phyloP scores from a whole-genome alignment of 1,140 invertebrate species.

The Drosophila pseudoobscura region DNA sequence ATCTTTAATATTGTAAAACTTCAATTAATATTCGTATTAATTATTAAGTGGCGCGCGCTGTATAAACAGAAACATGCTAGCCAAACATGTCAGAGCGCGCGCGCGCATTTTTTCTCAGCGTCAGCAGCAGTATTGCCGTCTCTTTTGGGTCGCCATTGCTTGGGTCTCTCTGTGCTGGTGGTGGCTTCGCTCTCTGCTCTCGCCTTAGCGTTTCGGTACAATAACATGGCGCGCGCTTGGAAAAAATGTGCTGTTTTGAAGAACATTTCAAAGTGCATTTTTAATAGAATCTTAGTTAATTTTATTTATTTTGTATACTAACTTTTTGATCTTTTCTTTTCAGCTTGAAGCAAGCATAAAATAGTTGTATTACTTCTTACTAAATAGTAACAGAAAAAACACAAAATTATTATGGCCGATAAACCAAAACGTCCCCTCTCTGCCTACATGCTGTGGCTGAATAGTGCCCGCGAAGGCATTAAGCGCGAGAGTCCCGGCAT shows the following conservation, averaged over 20 bases:
- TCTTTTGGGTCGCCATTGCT: conserved; percentile 42
- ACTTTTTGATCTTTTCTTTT: conserved; percentile 24
- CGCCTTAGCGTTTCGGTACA: conserved; percentile 20
- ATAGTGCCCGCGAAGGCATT: conserved; percentile 90
- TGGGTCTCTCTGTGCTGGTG: conserved; percentile 3
- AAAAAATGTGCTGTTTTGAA: conserved; percentile 7
- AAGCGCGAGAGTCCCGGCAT: conserved; percentile 92
- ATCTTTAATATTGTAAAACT: background rate
- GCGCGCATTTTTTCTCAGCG: conserved; percentile 42
- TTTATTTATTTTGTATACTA: conserved; percentile 3
- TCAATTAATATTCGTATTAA: conserved; percentile 45
- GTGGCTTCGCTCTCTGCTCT: conserved; percentile 21
- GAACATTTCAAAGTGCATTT: conserved; percentile 27
- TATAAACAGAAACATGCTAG: conserved; percentile 9
- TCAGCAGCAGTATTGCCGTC: conserved; percentile 43
- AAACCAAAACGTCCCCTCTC: conserved; percentile 93
- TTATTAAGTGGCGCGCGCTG: conserved; percentile 66
- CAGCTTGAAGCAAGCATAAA: conserved; percentile 52
- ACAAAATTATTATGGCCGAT: conserved; percentile 89
- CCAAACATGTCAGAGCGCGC: conserved; percentile 30
- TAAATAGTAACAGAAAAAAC: conserved; percentile 38
- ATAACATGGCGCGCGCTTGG: conserved; percentile 25
- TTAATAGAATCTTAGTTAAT: background rate
- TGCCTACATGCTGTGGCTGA: conserved; percentile 95
- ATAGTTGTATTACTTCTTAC: conserved; percentile 54